Base-by-base conservation (phyloP, 1,140 invertebrate species). In the Battus philenor region DNA sequence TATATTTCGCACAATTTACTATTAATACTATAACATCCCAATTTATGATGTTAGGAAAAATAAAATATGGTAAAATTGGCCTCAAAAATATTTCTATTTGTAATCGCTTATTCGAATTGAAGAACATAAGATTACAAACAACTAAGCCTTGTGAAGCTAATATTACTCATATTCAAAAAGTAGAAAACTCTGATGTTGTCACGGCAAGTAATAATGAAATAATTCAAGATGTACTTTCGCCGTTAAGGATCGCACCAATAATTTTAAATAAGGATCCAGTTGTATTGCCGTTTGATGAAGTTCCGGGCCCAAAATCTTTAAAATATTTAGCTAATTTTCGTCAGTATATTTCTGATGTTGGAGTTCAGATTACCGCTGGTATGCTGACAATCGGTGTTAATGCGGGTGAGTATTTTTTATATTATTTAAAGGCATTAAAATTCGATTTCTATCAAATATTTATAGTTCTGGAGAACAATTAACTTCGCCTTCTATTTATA, bases 351-450 rank as follows among this genome's bases (percentile, higher is more conserved):
- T 89, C 90, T 11, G 68, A 89, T 44, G 59, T 91, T 41, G 89
- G 90, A 60, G 90, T 89, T 52, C 90, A 91, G 82, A 57, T 91
- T 47, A 89, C 89, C 52, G 87, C 83, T 52, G 86, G 87, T 64
- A 55, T 87, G 56, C 69, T 91, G 50, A 89, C 89, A 48, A 82
- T 89, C 67, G 79, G 82, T 44, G 74, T 91, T 44, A 89, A 87
- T 55, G 70, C 88, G 53, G 87, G 90, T 88, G 87, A 57, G 63
- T 50, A 48, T 34, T 10, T 38, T 16, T 13, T 30, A n/a, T n/a
- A n/a, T n/a, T n/a, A n/a, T n/a, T n/a, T n/a, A n/a, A n/a, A n/a
- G n/a, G n/a, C n/a, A n/a, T n/a, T n/a, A n/a, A n/a, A n/a, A n/a
- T n/a, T n/a, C n/a, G n/a, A n/a, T n/a, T n/a, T n/a, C n/a, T n/a